phyloP scores from a whole-genome alignment of 1,140 invertebrate genomes.

The Drosophila melanogaster region Release_6_plus_ISO1_MT NT_033777.3:20123501-20124000 shows the following conservation, averaged over 20 bases:
- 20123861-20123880: slow-evolving; percentile 21
- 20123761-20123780: slow-evolving; percentile 50
- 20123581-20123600: slow-evolving; percentile 52
- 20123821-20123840: slow-evolving; percentile 9
- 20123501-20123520: slow-evolving; percentile 41
- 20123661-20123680: slow-evolving; percentile 51
- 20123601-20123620: slow-evolving; percentile 70
- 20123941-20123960: slow-evolving; percentile 20
- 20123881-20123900: slow-evolving; percentile 17
- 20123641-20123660: slow-evolving; percentile 28
- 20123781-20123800: slow-evolving; percentile 32
- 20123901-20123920: slow-evolving; percentile 30
- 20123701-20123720: slow-evolving; percentile 61
- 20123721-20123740: slow-evolving; percentile 53
- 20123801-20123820: slow-evolving; percentile 14
- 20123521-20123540: not conserved
- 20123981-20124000: slow-evolving; percentile 36
- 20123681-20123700: slow-evolving; percentile 73
- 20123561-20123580: slow-evolving; percentile 25
- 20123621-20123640: slow-evolving; percentile 59
- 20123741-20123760: slow-evolving; percentile 47
- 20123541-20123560: not conserved
- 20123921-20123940: not conserved
- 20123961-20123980: slow-evolving; percentile 15
- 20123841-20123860: slow-evolving; percentile 8